Evolutionary conservation across 2,888 invertebrate genomes (phyloP).

Genomic region (Limnephilus marmoratus): DNA sequence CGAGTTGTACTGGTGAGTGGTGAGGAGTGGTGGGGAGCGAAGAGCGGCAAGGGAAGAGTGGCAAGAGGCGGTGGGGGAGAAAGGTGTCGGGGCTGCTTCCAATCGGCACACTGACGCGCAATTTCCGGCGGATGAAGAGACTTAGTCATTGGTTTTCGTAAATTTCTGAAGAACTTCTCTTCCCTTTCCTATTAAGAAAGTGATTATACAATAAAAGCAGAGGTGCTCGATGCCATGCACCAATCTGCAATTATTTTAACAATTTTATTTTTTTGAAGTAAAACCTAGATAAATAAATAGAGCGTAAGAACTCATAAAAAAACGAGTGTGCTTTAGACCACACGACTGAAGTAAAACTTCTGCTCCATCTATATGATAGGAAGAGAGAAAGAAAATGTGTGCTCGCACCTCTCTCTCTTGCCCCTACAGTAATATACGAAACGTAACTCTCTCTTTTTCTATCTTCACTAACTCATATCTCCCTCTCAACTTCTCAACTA

Average conservation of each 20-base stretch:
- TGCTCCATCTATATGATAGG: no score
- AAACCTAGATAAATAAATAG: no score
- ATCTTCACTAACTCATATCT: no score
- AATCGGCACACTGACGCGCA: slow-evolving; percentile 53
- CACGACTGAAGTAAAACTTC: no score
- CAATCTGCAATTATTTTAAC: not conserved
- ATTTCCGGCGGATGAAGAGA: slow-evolving; percentile 56
- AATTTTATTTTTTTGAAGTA: no score
- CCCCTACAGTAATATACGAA: no score
- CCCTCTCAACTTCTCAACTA: no score
- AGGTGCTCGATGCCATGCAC: not conserved
- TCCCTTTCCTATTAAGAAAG: slow-evolving; percentile 45
- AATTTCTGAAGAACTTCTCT: slow-evolving; percentile 34
- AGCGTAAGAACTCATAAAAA: no score
- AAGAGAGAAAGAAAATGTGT: no score
- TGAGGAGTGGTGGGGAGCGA: not conserved
- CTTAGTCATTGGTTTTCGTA: slow-evolving; percentile 54
- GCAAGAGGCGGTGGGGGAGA: not conserved
- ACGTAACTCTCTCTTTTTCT: no score
- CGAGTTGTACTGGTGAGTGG: not conserved
- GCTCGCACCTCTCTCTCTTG: no score
- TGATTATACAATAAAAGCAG: slow-evolving; percentile 15
- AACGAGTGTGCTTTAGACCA: no score
- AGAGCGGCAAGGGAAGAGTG: not conserved
- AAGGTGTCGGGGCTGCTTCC: slow-evolving; percentile 25